These are phyloP conservation scores for Struthidea cinerea DNA, from an alignment of 2,113 vertebrate genomes.

Conservation along the genomic window DNA sequence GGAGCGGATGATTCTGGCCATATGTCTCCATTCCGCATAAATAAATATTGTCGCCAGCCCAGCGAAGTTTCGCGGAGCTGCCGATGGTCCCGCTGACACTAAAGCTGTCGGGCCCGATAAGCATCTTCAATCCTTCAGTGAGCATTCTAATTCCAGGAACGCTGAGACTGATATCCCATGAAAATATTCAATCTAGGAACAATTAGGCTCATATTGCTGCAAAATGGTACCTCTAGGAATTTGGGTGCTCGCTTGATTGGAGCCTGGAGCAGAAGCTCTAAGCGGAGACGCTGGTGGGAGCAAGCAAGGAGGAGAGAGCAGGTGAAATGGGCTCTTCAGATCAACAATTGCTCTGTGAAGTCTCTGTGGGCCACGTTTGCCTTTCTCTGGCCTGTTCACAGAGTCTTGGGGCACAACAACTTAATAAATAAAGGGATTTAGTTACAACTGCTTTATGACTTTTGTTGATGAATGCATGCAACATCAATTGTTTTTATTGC, in stretches of 20 bases:
- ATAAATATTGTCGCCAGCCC: constrained; percentile 75
- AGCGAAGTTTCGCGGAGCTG: constrained; percentile 70
- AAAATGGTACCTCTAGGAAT: constrained; percentile 61
- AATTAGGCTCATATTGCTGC: constrained; percentile 75
- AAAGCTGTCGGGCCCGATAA: constrained; percentile 90
- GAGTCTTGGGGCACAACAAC: not conserved
- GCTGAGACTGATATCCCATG: constrained; percentile 83
- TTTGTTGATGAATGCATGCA: constrained; percentile 29
- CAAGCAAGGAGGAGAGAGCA: not conserved
- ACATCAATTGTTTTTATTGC: constrained; percentile 28
- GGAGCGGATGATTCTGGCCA: constrained; percentile 90
- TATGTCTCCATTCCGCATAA: constrained; percentile 87
- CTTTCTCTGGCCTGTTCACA: not conserved
- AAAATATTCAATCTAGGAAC: constrained; percentile 94
- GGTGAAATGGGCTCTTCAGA: not conserved
- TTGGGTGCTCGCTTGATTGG: constrained; percentile 45
- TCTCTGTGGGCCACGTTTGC: not conserved
- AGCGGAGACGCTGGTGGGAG: not conserved
- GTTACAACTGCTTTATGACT: not conserved
- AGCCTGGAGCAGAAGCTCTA: not conserved
- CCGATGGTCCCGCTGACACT: constrained; percentile 76
- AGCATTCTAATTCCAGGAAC: constrained; percentile 88
- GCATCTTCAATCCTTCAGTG: constrained; percentile 90
- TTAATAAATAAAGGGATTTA: not conserved
- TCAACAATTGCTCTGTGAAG: not conserved